Percentiles rank a stretch among this genome's conserved stretches.
Conservation (phyloP, 2,888 invertebrate genomes). For the Sabatieria punctata region DNA sequence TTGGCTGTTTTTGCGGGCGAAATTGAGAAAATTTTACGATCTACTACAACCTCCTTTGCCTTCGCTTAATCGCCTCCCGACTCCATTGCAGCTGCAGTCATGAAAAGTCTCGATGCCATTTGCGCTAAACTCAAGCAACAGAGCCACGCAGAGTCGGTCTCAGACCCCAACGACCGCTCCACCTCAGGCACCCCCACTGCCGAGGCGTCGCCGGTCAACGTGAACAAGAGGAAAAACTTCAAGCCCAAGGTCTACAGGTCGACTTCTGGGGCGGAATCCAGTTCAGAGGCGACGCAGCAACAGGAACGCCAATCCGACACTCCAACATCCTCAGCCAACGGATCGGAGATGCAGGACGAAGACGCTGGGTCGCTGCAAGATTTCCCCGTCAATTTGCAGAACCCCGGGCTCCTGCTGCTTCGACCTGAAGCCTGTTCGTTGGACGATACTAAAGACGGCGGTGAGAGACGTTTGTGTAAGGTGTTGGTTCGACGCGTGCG, state of each 20-base stretch:
- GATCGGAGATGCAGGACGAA: background rate
- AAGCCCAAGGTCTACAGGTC: background rate
- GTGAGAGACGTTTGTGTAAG: too few species aligned
- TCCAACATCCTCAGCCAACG: background rate
- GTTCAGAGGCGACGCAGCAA: too few species aligned
- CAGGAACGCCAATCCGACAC: background rate
- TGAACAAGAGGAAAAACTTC: background rate
- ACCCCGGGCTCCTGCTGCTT: too few species aligned
- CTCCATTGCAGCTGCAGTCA: too few species aligned
- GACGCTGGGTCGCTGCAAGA: background rate
- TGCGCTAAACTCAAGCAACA: constrained; percentile 27
- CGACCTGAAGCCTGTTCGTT: too few species aligned
- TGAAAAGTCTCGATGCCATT: constrained; percentile 28
- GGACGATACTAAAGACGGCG: too few species aligned
- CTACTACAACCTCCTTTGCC: too few species aligned
- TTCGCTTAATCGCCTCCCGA: too few species aligned
- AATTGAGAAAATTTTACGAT: too few species aligned
- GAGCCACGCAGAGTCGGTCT: background rate
- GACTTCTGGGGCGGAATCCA: too few species aligned
- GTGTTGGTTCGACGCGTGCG: background rate
- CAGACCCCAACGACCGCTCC: background rate
- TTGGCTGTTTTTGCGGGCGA: too few species aligned
- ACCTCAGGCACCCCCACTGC: background rate
- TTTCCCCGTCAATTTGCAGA: too few species aligned
- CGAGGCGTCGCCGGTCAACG: background rate